Percentiles rank a stretch among this genome's conserved stretches.
Conservation (phyloP, 1,140 invertebrate genomes). For the Cotesia chilonis region DNA sequence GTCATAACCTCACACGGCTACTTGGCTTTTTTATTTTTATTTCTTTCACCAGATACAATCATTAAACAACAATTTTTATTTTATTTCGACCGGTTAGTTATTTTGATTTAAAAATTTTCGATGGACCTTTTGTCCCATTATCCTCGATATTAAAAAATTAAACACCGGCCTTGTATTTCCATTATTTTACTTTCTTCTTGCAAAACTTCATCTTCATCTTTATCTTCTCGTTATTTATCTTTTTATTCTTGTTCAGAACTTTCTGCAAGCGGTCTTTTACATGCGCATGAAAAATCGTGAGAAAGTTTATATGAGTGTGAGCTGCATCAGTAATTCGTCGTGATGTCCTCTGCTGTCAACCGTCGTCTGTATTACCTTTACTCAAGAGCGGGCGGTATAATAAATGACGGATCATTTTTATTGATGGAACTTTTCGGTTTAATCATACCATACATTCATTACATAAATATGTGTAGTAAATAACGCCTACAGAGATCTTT, state of each 20-base stretch:
- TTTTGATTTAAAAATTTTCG: too few species aligned
- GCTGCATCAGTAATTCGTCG: conserved; percentile 1
- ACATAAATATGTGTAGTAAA: neutral
- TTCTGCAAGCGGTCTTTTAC: neutral
- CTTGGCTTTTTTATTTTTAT: too few species aligned
- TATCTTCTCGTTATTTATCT: neutral
- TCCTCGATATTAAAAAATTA: neutral
- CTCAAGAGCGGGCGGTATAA: conserved; percentile 1
- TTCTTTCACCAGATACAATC: too few species aligned
- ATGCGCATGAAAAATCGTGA: conserved; percentile 43
- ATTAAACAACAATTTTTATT: too few species aligned
- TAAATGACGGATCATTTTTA: conserved; percentile 36
- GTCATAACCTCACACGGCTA: too few species aligned
- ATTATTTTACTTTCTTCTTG: neutral
- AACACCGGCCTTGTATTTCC: neutral
- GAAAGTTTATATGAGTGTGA: conserved; percentile 44
- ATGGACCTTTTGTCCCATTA: too few species aligned
- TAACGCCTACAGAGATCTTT: neutral
- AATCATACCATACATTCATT: too few species aligned
- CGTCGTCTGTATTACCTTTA: neutral
- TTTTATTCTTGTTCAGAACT: neutral
- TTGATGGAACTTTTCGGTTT: too few species aligned
- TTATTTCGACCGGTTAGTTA: too few species aligned
- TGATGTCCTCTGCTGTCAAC: too few species aligned
- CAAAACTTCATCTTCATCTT: conserved; percentile 1